Conservation (phyloP, 2,888 invertebrate species). For the Pardosa pseudoannulata region DNA sequence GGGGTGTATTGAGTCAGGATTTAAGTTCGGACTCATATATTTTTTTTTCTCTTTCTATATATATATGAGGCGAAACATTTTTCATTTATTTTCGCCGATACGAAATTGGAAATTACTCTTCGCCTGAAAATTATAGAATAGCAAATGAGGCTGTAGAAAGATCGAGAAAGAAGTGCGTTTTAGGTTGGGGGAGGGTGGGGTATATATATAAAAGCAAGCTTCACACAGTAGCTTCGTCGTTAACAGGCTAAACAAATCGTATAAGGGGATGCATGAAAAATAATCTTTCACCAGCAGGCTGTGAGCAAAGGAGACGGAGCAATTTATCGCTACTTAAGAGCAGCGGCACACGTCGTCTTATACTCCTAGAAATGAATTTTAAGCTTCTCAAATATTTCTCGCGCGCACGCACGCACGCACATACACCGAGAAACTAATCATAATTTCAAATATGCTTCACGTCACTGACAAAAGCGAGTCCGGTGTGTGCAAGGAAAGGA, state of each 20-base stretch:
- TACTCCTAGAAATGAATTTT: conserved; percentile 65
- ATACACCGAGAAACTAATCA: conserved; percentile 57
- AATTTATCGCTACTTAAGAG: conserved; percentile 68
- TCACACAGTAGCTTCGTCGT: conserved; percentile 19
- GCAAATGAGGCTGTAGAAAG: conserved; percentile 16
- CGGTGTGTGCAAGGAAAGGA: no score
- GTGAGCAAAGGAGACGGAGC: conserved; percentile 18
- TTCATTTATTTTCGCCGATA: conserved; percentile 17
- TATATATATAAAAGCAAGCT: not conserved
- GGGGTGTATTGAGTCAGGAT: not conserved
- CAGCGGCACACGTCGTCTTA: conserved; percentile 28
- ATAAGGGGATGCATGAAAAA: conserved; percentile 45
- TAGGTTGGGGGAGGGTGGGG: no score
- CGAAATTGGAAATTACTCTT: conserved; percentile 1
- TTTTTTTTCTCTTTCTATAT: no score
- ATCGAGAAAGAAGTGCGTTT: not conserved
- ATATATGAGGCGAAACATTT: not conserved
- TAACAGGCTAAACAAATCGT: conserved; percentile 51
- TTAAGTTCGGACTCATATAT: conserved; percentile 8
- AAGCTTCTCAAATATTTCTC: conserved; percentile 54
- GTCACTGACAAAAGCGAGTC: conserved; percentile 56
- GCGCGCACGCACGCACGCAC: conserved; percentile 19
- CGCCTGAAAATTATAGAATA: conserved; percentile 21
- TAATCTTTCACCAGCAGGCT: conserved; percentile 54
- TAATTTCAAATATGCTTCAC: conserved; percentile 69